These are phyloP conservation scores for Rhopalosiphum padi DNA, from an alignment of 1,140 invertebrate species.

Conservation along the genomic window DNA sequence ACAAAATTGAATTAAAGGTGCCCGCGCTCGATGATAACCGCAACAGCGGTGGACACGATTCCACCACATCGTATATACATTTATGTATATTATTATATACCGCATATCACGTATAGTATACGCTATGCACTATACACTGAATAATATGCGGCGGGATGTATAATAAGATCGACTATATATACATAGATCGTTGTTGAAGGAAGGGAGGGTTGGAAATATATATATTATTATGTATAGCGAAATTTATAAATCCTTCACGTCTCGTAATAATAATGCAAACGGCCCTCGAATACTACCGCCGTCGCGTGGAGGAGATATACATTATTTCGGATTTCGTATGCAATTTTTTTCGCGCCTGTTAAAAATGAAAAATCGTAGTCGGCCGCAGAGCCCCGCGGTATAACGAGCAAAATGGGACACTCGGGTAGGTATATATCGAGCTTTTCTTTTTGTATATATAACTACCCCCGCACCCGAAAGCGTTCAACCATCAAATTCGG, in stretches of 20 bases:
- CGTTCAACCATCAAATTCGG: conserved; percentile 54
- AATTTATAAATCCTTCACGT: conserved; percentile 45
- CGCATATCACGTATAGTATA: neutral
- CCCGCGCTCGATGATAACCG: neutral
- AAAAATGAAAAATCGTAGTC: conserved; percentile 57
- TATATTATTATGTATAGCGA: neutral
- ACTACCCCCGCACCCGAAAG: neutral
- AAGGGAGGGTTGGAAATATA: neutral
- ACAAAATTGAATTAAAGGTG: conserved; percentile 23
- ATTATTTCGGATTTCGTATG: conserved; percentile 48
- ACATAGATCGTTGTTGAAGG: neutral
- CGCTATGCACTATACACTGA: neutral
- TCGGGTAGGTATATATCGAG: conserved; percentile 14
- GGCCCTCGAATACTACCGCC: neutral
- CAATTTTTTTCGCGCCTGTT: conserved; percentile 49
- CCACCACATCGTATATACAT: neutral
- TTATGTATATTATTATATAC: neutral
- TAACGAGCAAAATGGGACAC: conserved; percentile 29
- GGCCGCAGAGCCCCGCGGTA: neutral
- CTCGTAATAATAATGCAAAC: conserved; percentile 25
- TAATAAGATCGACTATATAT: neutral
- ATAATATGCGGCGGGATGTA: neutral
- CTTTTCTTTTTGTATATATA: conserved; percentile 12
- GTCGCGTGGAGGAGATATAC: neutral
- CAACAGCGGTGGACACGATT: neutral